phyloP scores from a whole-genome alignment of 2,888 invertebrate genomes.

The Colostygia pectinataria region DNA sequence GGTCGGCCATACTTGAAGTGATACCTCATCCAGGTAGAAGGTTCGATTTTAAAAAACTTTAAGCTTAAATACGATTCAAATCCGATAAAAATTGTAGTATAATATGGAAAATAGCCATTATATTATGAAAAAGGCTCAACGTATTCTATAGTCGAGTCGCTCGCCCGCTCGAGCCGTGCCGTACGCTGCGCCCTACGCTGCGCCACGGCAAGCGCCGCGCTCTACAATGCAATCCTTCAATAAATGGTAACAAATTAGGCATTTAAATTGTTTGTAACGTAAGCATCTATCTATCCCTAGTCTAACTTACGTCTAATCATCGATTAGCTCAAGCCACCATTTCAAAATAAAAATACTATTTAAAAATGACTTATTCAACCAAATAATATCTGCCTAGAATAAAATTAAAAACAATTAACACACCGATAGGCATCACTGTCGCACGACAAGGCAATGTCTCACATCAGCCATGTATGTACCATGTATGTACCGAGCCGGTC shows the following conservation, averaged over 20 bases:
- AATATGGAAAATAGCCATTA: neutral
- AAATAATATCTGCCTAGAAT: slow-evolving; percentile 64
- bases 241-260: slow-evolving; percentile 55
- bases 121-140: slow-evolving; percentile 2
- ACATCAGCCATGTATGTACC: too few relatives aligned
- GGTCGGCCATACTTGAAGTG: too few relatives aligned
- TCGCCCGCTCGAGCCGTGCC: too few relatives aligned
- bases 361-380: slow-evolving; percentile 45
- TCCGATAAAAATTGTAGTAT: slow-evolving; percentile 11
- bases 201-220: neutral
- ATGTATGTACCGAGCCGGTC: too few relatives aligned
- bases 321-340: slow-evolving; percentile 28
- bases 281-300: slow-evolving; percentile 39
- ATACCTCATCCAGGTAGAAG: too few relatives aligned
- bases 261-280: slow-evolving; percentile 42
- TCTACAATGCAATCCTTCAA: neutral
- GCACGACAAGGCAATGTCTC: neutral
- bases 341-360: slow-evolving; percentile 36
- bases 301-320: slow-evolving; percentile 35
- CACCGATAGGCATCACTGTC: neutral
- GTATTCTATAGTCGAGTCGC: too few relatives aligned
- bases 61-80: slow-evolving; percentile 31
- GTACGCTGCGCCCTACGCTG: too few relatives aligned
- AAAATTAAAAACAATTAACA: slow-evolving; percentile 60
- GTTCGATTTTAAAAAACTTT: slow-evolving; percentile 3